Percentiles rank a stretch among this genome's conserved stretches.
phyloP scores from a whole-genome alignment of 2,888 invertebrate genomes.

The Odontocerum albicorne region DNA sequence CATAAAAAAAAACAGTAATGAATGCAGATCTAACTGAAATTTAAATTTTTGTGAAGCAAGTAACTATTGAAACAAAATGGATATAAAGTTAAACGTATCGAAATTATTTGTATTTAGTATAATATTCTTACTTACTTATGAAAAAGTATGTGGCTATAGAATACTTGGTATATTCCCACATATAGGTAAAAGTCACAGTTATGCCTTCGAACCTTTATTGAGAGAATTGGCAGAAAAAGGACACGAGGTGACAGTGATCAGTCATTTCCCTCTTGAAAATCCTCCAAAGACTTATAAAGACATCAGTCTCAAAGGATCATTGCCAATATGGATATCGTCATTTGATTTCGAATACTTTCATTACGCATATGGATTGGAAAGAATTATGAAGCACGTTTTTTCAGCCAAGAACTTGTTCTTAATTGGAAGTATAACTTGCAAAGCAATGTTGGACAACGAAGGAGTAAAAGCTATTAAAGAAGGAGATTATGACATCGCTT shows the following conservation, averaged over 20 bases:
- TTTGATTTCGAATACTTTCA: constrained; percentile 23
- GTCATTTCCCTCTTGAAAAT: constrained; percentile 60
- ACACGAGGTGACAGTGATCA: constrained; percentile 68
- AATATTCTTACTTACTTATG: constrained; percentile 6
- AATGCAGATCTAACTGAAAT: too few species aligned
- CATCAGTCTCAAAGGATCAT: constrained; percentile 51
- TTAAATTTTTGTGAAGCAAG: too few species aligned
- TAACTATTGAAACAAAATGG: too few species aligned
- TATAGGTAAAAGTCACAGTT: constrained; percentile 70
- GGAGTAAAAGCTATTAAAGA: constrained; percentile 26
- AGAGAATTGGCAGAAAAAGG: constrained; percentile 62
- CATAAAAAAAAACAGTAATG: too few species aligned
- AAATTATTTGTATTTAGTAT: background rate
- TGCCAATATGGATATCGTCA: constrained; percentile 25
- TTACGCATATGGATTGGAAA: constrained; percentile 13
- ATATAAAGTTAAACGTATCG: background rate
- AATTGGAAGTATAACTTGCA: constrained; percentile 23
- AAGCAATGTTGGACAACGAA: constrained; percentile 24
- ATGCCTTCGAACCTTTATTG: constrained; percentile 62
- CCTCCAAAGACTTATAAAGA: constrained; percentile 60
- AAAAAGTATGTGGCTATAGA: constrained; percentile 31
- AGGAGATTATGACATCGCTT: constrained; percentile 49
- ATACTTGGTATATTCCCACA: constrained; percentile 69
- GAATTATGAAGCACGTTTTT: constrained; percentile 20
- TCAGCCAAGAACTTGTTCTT: constrained; percentile 18